Evolutionary conservation across 2,797 vertebrate genomes (phyloP).

Genomic region (Scarus forsteni): DNA sequence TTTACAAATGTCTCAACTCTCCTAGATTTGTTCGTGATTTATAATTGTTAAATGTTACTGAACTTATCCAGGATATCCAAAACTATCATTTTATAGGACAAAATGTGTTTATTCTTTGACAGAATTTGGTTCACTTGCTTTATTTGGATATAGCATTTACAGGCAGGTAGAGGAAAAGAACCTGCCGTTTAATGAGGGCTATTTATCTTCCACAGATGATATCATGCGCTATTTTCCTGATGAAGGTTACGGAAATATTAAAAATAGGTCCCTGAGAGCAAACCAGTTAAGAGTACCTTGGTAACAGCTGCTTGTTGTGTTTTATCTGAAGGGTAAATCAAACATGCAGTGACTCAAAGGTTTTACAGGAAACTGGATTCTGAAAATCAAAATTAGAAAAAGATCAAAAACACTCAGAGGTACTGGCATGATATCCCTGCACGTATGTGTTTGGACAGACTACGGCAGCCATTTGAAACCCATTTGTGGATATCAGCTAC

Average conservation of each 20-base stretch:
- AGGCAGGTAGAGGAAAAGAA: constrained; percentile 53
- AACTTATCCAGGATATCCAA: too few relatives aligned
- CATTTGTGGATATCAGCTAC: constrained; percentile 67
- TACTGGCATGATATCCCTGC: constrained; percentile 39
- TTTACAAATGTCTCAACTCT: too few relatives aligned
- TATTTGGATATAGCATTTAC: constrained; percentile 58
- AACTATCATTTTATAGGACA: too few relatives aligned
- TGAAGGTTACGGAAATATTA: constrained; percentile 67
- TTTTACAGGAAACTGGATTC: constrained; percentile 48
- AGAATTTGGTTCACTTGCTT: constrained; percentile 25
- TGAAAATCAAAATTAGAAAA: constrained; percentile 43
- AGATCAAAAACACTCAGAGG: constrained; percentile 46
- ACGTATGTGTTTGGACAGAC: constrained; percentile 43
- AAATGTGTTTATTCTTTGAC: constrained; percentile 8
- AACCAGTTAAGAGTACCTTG: constrained; percentile 63
- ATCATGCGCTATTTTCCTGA: constrained; percentile 63
- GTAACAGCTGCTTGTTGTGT: constrained; percentile 62
- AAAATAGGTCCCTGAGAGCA: constrained; percentile 53
- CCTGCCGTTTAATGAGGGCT: constrained; percentile 59
- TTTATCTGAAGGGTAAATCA: constrained; percentile 63
- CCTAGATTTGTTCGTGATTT: too few relatives aligned
- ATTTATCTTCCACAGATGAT: constrained; percentile 72
- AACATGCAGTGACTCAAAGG: constrained; percentile 31
- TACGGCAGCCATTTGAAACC: constrained; percentile 63
- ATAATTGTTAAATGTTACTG: too few relatives aligned